Evolutionary conservation across 64 coral and sea anemone genomes (phyloP), one percentile per base, ranked within the genome.

Genomic region (Stylophora pistillata): DNA sequence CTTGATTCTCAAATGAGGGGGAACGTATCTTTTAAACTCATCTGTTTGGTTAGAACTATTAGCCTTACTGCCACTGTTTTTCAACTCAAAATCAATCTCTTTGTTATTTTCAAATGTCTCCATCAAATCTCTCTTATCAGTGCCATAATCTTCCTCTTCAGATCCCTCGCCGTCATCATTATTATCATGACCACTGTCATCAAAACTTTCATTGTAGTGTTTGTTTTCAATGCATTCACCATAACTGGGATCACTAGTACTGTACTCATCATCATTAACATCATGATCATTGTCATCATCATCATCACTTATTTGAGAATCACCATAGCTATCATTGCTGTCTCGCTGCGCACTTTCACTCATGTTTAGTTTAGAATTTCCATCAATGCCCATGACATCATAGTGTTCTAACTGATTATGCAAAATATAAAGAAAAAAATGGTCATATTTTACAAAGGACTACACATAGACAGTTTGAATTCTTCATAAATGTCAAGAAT

Each of bases 1-100:
- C 53, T 93, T 82, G n/a, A 28, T 78, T 66, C 97, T 87, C 53
- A 95, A 72, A 83, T 99, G 97, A 23, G 97, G 97, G 9, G 93
- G 93, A 56, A 99, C 18, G 34, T 99, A 99, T 63, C 95, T 99
- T 65, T 71, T 33, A 18, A 47, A 33, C 28, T 55, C 37, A 21
- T 12, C 2, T 17, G 9, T 66, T 13, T 77, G 55, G 34, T 11
- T 88, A 52, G 3, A 47, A 47, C 37, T 47, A 7, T 47, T 47
- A 47, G 37, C 37, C 68, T 78, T 2, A 13, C 41, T 78, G 16
- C 13, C 1, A 34, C 4, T 21, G 15, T 55, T 18, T 1, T 23
- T 25, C 3, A 59, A 13, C 41, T 81, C 54, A 55, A 27, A 16
- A n/a, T 30, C 10, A 56, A 37, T 18, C 13, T 74, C 52, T 56